Base-by-base conservation (phyloP, 2,113 vertebrate species). In the Isichthys henryi region DNA sequence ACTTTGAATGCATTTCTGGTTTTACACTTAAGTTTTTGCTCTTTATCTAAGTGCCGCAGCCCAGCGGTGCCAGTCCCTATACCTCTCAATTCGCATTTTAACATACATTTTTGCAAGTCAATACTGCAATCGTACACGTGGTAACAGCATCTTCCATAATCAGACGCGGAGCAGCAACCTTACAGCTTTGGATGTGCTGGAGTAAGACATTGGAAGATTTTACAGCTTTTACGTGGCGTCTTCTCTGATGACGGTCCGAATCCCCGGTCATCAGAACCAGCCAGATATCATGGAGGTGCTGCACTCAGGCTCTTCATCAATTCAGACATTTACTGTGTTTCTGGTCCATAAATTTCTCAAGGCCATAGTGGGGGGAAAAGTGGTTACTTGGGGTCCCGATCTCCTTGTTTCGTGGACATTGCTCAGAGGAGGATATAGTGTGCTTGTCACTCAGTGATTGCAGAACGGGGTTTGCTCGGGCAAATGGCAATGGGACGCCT, bases 271-370 rank as follows among this genome's bases (percentile, higher is more conserved):
- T 48, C 21, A 23, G 13, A 27, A 48, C 4, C 27, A 74, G 23
- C 53, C 45, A n/a, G 9, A 88, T 70, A 56, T 70, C 58, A 77
- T 77, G 88, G 45, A 27, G 88, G 46, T 31, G 62, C 43, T n/a
- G 88, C 35, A 39, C 11, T 80, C 13, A 7, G 31, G 31, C 74
- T 80, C 74, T 80, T 27, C 35, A 80, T 80, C 74, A 80, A 8
- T 17, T 43, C 35, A 43, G 74, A 80, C 74, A 4, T 80, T 80
- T 80, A 80, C 35, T 80, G 74, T 15, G 17, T 80, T 8, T 80
- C 74, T 39, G 74, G 31, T 15, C 74, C 74, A 80, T 80, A 88
- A 80, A 88, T 52, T 80, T 88, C 21, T 80, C 88, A 80, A 52
- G 88, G 88, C 46, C 48, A 52, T 80, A 31, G 19, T 23, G 7